Conservation (phyloP, 2,113 vertebrate genomes). For the Sclerurus mexicanus region DNA sequence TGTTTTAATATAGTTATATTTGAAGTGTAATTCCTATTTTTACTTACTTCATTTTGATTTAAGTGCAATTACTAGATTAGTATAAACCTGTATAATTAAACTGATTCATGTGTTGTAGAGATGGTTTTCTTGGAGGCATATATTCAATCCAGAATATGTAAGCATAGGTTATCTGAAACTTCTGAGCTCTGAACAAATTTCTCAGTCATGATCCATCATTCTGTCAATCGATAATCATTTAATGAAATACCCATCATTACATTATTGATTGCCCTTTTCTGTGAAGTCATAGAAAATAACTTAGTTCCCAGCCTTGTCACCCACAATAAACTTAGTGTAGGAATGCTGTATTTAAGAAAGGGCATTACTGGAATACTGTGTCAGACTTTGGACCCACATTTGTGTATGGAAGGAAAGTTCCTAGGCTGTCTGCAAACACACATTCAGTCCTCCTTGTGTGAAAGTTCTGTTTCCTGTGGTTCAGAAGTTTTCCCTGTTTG, state of each 20-base stretch:
- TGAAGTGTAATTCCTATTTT: neutral
- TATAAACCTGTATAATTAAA: neutral
- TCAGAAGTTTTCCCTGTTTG: neutral
- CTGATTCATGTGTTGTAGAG: neutral
- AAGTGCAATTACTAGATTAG: neutral
- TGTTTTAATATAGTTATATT: neutral
- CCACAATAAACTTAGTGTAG: neutral
- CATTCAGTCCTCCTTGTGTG: fast-evolving
- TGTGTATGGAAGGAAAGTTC: neutral
- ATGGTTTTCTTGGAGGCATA: neutral
- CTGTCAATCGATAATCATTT: neutral
- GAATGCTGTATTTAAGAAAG: neutral
- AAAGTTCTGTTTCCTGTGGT: neutral
- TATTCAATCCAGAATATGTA: neutral
- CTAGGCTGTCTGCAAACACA: neutral
- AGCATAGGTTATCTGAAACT: neutral
- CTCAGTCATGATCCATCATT: neutral
- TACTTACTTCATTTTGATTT: neutral
- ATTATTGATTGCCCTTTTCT: neutral
- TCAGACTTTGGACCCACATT: neutral
- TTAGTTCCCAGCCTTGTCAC: neutral
- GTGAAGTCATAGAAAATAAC: neutral
- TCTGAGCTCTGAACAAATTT: neutral
- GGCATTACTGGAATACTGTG: neutral
- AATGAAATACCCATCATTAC: neutral